Evolutionary conservation across 2,888 invertebrate species (phyloP), one percentile per base, ranked within the genome.

Genomic region (Mythimna vitellina): DNA sequence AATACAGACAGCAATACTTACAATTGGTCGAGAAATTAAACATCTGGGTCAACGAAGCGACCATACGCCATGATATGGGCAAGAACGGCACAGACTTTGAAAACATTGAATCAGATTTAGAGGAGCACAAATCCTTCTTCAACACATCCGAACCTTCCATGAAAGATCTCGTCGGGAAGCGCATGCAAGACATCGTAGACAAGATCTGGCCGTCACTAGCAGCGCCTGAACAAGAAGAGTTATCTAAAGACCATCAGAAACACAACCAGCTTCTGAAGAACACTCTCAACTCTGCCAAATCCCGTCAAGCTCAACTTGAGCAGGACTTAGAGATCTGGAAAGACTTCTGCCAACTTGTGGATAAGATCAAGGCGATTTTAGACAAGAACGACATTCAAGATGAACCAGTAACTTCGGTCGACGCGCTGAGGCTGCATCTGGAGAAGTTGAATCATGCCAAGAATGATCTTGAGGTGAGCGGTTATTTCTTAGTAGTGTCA

Each of bases 1-100:
- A 97, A 78, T 96, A 98, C 78, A 97, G 99, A 32, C 96, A 98
- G 80, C 97, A 98, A 84, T 99, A 99, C 89, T 97, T 97, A 82
- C 96, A 97, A 65, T 95, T 98, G 8, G 98, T 98, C 2, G 97
- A 98, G 62, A 98, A 98, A 91, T 96, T 99, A 9, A 97, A 97
- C 86, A 97, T 97, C 67, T 99, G 99, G 98, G 97, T 98, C 0
- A 97, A 97, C 87, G 98, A 98, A 89, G 98, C 99, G 0, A 98
- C 98, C 84, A 97, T 97, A 64, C 97, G 98, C 58, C 92, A 99
- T 32, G 97, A 97, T 78, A 97, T 98, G 88, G 97, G 98, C 79
- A 98, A 98, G 88, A 98, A 98, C 80, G 99, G 99, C 20, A 97
- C 99, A 9, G 98, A 99, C 91, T 99, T 98, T 89, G 98, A 98